phyloP scores from a whole-genome alignment of 2,797 vertebrate genomes.

The Sebastes trivittatus region DNA sequence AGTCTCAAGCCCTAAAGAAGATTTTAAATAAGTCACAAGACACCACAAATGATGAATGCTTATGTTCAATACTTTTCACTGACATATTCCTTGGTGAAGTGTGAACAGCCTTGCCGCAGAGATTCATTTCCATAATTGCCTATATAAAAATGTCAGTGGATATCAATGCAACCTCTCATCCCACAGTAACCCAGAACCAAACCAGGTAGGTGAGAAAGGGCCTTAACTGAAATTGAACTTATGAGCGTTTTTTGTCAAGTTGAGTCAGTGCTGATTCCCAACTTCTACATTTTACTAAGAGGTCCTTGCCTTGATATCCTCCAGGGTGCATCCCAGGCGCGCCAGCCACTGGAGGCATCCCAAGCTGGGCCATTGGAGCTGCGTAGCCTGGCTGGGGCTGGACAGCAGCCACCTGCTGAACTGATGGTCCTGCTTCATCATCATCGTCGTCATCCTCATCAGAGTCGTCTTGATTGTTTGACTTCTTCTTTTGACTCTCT shows the following conservation, averaged over 20 bases:
- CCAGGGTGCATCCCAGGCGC: slow-evolving; percentile 92
- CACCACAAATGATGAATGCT: background rate
- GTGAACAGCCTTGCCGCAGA: no score
- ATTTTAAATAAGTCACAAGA: background rate
- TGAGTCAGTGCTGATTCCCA: background rate
- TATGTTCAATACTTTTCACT: no score
- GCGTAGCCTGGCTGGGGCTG: slow-evolving; percentile 90
- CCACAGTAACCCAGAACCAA: background rate
- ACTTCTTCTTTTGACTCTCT: slow-evolving; percentile 96
- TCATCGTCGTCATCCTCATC: slow-evolving; percentile 95
- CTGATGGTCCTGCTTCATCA: slow-evolving; percentile 92
- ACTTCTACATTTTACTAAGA: background rate
- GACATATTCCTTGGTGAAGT: no score
- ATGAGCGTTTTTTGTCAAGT: background rate
- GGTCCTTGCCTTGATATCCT: slow-evolving; percentile 79
- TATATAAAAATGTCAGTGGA: no score
- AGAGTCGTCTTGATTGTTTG: slow-evolving; percentile 91
- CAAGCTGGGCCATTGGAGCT: slow-evolving; percentile 92
- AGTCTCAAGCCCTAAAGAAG: background rate
- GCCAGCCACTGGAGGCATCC: slow-evolving; percentile 89
- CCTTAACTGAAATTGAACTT: background rate
- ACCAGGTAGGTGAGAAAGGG: background rate
- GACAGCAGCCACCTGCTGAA: slow-evolving; percentile 85
- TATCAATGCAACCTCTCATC: no score
- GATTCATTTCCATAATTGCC: no score